phyloP scores from a whole-genome alignment of 1,140 invertebrate genomes.

The Dinothrombium tinctorium region DNA sequence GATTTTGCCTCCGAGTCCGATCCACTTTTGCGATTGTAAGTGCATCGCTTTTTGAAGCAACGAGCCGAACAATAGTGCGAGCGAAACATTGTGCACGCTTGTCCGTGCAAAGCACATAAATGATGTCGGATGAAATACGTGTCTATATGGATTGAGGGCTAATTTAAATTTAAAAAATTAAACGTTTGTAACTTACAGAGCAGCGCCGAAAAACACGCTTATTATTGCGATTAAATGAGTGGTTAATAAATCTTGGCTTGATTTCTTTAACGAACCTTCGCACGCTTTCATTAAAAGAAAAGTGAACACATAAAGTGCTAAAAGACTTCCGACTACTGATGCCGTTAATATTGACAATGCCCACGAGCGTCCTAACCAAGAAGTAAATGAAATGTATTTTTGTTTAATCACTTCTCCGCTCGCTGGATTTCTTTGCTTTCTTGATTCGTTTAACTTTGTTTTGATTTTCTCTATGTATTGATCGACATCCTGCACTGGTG shows the following conservation, averaged over 20 bases:
- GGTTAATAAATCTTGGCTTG: conserved; percentile 25
- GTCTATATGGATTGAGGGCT: conserved; percentile 2
- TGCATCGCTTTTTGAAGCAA: conserved; percentile 22
- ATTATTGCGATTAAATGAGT: conserved; percentile 24
- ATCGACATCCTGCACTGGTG: neutral
- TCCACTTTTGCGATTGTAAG: conserved; percentile 18
- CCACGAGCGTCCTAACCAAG: conserved; percentile 20
- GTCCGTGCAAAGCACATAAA: conserved; percentile 19
- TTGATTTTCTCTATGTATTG: neutral
- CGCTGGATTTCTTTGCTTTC: neutral
- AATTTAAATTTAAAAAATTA: neutral
- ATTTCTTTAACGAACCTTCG: conserved; percentile 22
- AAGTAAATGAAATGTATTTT: conserved; percentile 13
- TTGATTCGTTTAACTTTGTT: neutral
- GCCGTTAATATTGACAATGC: conserved; percentile 19
- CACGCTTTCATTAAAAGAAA: conserved; percentile 25
- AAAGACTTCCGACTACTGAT: conserved; percentile 19
- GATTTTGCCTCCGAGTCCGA: conserved; percentile 22
- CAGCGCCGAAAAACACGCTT: conserved; percentile 22
- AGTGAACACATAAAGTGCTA: conserved; percentile 22
- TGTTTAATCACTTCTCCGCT: conserved; percentile 4
- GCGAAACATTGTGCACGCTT: conserved; percentile 18
- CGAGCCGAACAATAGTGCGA: conserved; percentile 20
- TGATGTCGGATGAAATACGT: conserved; percentile 21
- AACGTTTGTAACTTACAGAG: conserved; percentile 15